Evolutionary conservation across 2,113 vertebrate species (phyloP).

Genomic region (Tetrao urogallus): DNA sequence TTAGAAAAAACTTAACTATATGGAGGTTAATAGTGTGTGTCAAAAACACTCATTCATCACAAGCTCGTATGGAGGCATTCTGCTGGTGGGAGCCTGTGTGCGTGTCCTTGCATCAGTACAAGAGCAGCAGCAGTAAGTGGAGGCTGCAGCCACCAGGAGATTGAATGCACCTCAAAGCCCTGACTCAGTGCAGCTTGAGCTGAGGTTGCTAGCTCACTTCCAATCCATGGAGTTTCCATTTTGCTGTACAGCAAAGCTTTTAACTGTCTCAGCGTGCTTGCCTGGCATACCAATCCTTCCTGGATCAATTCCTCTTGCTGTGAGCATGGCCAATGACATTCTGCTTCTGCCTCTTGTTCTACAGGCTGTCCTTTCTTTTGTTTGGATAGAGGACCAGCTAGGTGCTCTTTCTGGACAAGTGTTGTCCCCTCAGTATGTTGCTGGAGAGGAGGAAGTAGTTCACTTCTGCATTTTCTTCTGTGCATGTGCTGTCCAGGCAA

Average conservation of each 20-base stretch:
- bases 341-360: conserved; percentile 1
- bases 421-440: neutral
- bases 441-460: conserved; percentile 56
- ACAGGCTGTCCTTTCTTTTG: neutral
- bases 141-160: neutral
- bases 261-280: neutral
- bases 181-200: neutral
- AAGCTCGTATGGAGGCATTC: neutral
- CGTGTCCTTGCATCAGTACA: neutral
- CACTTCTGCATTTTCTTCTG: conserved; percentile 73
- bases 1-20: neutral
- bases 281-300: neutral
- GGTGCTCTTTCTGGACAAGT: conserved; percentile 4
- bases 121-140: neutral
- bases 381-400: neutral
- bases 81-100: neutral
- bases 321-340: neutral
- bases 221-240: neutral
- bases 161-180: neutral
- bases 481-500: conserved; percentile 47
- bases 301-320: neutral
- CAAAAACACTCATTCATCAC: neutral
- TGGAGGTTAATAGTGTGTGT: neutral
- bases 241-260: neutral
- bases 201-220: neutral